phyloP scores from a whole-genome alignment of 2,888 invertebrate genomes.

The Gandaritis pyraliata region DNA sequence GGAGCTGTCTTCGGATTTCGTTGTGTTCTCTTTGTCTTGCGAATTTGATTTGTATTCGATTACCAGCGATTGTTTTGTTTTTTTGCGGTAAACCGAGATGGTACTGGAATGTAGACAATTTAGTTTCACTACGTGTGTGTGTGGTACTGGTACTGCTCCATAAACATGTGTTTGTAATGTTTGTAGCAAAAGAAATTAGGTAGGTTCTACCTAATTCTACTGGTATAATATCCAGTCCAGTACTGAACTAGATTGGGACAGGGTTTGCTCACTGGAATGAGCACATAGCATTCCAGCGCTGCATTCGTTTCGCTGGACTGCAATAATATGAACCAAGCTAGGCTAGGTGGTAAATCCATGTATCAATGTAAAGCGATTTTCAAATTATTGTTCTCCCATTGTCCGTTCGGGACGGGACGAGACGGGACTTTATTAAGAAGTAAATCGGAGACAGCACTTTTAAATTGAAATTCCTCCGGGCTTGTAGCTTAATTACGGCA shows the following conservation, averaged over 20 bases:
- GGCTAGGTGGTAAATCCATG: no score
- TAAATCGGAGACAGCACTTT: slow-evolving; percentile 47
- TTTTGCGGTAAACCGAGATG: slow-evolving; percentile 35
- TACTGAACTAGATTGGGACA: no score
- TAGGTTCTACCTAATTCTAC: no score
- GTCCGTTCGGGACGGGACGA: slow-evolving; percentile 6
- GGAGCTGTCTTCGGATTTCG: slow-evolving; percentile 28
- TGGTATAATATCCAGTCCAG: no score
- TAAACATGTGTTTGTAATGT: no score
- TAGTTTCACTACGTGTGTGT: neutral
- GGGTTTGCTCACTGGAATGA: no score
- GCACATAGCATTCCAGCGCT: no score
- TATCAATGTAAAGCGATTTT: no score
- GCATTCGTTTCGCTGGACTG: no score
- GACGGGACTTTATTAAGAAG: slow-evolving; percentile 28
- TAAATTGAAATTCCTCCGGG: slow-evolving; percentile 61
- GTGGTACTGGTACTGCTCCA: no score
- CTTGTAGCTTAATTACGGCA: slow-evolving; percentile 59
- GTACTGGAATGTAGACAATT: slow-evolving; percentile 13
- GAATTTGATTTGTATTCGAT: slow-evolving; percentile 53
- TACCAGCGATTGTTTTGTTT: slow-evolving; percentile 38
- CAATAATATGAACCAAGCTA: no score
- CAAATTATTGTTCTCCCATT: slow-evolving; percentile 2
- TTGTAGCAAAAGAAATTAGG: no score
- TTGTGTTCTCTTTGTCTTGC: slow-evolving; percentile 50